Conservation (phyloP, 2,113 vertebrate genomes). For the Pitta sordida region DNA sequence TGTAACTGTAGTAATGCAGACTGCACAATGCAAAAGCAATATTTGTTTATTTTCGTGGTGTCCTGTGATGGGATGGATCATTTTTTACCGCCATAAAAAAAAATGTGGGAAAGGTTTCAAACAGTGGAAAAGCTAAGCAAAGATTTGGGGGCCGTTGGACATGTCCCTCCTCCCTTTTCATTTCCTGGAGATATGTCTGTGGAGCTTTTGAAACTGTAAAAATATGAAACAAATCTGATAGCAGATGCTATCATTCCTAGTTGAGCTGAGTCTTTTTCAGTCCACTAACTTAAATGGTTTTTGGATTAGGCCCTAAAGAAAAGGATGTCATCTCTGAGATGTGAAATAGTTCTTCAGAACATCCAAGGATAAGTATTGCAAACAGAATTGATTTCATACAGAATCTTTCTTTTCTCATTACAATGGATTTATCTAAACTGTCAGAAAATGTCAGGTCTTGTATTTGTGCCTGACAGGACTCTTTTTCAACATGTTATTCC, state of each 20-base stretch:
- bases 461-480: conserved; percentile 15
- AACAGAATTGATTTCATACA: conserved; percentile 50
- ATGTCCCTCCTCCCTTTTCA: neutral
- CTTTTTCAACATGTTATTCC: neutral
- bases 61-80: neutral
- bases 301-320: conserved; percentile 57
- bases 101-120: neutral
- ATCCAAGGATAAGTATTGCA: conserved; percentile 44
- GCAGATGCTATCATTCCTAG: conserved; percentile 28
- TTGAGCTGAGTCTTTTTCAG: conserved; percentile 46
- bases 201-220: conserved; percentile 36
- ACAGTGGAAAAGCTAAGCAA: conserved; percentile 1
- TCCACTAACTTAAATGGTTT: conserved; percentile 26
- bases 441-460: conserved; percentile 51
- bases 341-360: conserved; percentile 52
- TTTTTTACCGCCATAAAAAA: neutral
- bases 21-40: neutral
- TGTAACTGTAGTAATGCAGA: neutral
- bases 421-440: conserved; percentile 59
- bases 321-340: conserved; percentile 41
- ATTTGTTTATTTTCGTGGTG: neutral
- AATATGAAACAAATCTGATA: conserved; percentile 41
- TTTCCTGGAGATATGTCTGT: conserved; percentile 3
- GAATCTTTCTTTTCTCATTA: conserved; percentile 62
- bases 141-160: neutral